phyloP scores from a whole-genome alignment of 2,797 vertebrate genomes.

The Aplochiton taeniatus region DNA sequence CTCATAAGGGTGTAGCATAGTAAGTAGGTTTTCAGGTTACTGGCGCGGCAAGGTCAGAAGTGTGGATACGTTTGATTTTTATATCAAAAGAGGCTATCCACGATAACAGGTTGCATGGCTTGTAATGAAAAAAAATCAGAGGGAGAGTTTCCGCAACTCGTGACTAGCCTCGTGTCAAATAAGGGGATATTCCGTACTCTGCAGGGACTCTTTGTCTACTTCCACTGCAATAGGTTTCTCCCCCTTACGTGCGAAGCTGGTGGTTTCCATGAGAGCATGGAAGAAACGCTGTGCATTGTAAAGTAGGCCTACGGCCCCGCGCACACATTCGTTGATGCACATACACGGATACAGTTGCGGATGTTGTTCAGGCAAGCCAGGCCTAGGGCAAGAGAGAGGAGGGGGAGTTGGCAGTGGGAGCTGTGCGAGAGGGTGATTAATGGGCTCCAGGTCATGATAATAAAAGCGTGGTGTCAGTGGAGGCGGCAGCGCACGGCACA shows the following conservation, averaged over 20 bases:
- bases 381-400: slow-evolving; percentile 18
- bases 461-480: slow-evolving; percentile 72
- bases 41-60: too few species aligned
- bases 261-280: not conserved
- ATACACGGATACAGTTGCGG: slow-evolving; percentile 26
- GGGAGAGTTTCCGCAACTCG: too few species aligned
- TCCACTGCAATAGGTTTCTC: too few species aligned
- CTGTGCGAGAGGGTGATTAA: slow-evolving; percentile 72
- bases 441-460: slow-evolving; percentile 72
- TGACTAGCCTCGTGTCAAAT: too few species aligned
- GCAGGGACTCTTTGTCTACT: too few species aligned
- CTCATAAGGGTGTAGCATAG: too few species aligned
- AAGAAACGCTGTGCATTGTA: not conserved
- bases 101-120: too few species aligned
- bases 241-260: not conserved
- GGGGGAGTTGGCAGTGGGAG: slow-evolving; percentile 36
- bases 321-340: slow-evolving; percentile 4
- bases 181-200: too few species aligned
- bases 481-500: slow-evolving; percentile 62
- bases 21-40: too few species aligned
- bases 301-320: slow-evolving; percentile 9
- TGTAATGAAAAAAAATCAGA: too few species aligned
- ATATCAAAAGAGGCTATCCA: too few species aligned
- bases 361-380: slow-evolving; percentile 54
- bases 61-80: too few species aligned